A percentile compares a stretch with the other conserved stretches of the same genome.
Conservation (phyloP, 2,113 vertebrate genomes). For the Cygnus atratus region DNA sequence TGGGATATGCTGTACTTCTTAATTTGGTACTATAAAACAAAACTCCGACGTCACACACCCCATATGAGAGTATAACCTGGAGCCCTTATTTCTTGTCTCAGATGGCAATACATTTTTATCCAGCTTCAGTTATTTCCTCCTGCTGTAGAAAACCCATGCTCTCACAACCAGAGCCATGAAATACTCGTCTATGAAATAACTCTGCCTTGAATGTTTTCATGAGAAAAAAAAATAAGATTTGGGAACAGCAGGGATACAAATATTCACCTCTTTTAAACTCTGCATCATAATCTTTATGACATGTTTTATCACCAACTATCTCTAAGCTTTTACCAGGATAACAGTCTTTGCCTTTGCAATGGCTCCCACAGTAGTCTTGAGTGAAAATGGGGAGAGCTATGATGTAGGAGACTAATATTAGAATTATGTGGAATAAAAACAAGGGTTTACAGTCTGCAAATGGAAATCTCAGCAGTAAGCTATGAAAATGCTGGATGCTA, state of each 20-base stretch:
- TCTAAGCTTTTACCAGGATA: background rate
- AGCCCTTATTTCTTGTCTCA: background rate
- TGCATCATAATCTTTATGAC: background rate
- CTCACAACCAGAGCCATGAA: background rate
- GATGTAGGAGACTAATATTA: background rate
- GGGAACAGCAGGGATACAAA: background rate
- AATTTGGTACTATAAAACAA: background rate
- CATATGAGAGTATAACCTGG: background rate
- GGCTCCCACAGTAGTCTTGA: background rate
- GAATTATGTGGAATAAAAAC: background rate
- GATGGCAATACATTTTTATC: background rate
- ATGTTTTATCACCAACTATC: slow-evolving; percentile 2
- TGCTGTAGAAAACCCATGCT: background rate
- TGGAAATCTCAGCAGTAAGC: background rate
- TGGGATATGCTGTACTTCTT: background rate
- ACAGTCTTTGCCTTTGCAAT: slow-evolving; percentile 5
- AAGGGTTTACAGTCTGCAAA: background rate
- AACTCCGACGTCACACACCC: background rate
- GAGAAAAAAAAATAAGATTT: background rate
- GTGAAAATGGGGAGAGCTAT: background rate
- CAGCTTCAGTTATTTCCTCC: background rate
- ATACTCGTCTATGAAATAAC: background rate
- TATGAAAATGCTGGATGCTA: background rate
- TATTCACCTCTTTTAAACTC: background rate
- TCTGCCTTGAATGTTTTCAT: background rate